These are phyloP conservation scores for Protobothrops flavoviridis DNA, from an alignment of 2,113 vertebrate genomes.

Conservation along the genomic window DNA sequence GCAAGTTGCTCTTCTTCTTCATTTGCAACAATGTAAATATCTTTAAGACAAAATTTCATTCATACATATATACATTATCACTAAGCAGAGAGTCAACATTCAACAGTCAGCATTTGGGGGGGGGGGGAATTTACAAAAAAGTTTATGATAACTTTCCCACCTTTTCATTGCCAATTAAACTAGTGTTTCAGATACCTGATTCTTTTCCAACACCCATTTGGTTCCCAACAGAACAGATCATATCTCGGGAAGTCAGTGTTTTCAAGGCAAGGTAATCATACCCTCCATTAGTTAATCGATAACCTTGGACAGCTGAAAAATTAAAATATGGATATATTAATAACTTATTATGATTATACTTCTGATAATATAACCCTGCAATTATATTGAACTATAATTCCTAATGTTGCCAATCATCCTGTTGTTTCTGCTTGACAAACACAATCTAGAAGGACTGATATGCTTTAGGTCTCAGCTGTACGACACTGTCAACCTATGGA, in stretches of 20 bases:
- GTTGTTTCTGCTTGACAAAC: not conserved
- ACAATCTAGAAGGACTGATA: not conserved
- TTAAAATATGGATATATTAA: constrained; percentile 23
- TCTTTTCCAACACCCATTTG: constrained; percentile 99
- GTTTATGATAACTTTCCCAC: not conserved
- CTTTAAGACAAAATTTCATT: constrained; percentile 60
- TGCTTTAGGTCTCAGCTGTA: not conserved
- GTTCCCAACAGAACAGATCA: constrained; percentile 90
- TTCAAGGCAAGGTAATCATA: constrained; percentile 96
- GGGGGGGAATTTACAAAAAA: not conserved
- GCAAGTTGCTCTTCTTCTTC: constrained; percentile 85
- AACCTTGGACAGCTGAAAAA: constrained; percentile 88
- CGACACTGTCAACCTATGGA: not conserved
- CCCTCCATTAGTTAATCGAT: constrained; percentile 88
- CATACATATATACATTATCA: not conserved
- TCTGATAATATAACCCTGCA: not conserved
- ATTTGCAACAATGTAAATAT: constrained; percentile 95
- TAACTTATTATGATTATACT: not conserved
- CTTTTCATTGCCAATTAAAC: not conserved
- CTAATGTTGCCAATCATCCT: not conserved
- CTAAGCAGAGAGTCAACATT: not conserved
- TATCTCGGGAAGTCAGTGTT: constrained; percentile 86
- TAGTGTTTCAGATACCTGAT: constrained; percentile 77
- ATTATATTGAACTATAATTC: not conserved
- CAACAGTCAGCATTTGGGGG: not conserved